These are phyloP conservation scores for Reticulitermes lucifugus DNA, from an alignment of 2,888 invertebrate species.

Conservation along the genomic window DNA sequence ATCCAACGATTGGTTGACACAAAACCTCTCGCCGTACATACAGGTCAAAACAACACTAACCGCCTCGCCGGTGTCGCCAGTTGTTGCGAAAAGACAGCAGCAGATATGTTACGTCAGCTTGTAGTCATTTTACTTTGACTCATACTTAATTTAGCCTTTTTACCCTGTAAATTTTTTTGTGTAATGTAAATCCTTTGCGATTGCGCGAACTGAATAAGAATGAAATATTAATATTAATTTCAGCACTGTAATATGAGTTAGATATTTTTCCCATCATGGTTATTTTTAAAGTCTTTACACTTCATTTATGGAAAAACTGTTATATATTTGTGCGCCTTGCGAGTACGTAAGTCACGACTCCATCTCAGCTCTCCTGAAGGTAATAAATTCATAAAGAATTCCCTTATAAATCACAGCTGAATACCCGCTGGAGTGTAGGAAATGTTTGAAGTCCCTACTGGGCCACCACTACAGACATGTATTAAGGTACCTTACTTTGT, in stretches of 20 bases:
- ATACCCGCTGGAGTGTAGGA: background rate
- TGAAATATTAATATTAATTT: background rate
- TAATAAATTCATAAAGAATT: constrained; percentile 7
- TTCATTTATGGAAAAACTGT: constrained; percentile 9
- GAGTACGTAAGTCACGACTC: background rate
- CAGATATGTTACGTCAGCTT: too few relatives aligned
- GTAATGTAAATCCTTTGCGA: too few relatives aligned
- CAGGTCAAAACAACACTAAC: too few relatives aligned
- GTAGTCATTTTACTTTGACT: too few relatives aligned
- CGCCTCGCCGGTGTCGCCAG: too few relatives aligned
- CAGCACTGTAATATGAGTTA: background rate
- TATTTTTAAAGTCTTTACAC: background rate
- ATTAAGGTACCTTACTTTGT: background rate
- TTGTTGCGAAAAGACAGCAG: too few relatives aligned
- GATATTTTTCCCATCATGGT: background rate
- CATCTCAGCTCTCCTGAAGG: background rate
- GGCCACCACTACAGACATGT: background rate
- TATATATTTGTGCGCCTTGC: background rate
- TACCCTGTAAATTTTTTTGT: too few relatives aligned
- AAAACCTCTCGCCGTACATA: too few relatives aligned
- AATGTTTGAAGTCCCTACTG: background rate
- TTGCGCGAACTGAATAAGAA: background rate
- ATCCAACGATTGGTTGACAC: too few relatives aligned
- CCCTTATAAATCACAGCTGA: background rate
- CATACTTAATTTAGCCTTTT: too few relatives aligned